phyloP scores from a whole-genome alignment of 2,797 vertebrate genomes.

The Halcyon badia region DNA sequence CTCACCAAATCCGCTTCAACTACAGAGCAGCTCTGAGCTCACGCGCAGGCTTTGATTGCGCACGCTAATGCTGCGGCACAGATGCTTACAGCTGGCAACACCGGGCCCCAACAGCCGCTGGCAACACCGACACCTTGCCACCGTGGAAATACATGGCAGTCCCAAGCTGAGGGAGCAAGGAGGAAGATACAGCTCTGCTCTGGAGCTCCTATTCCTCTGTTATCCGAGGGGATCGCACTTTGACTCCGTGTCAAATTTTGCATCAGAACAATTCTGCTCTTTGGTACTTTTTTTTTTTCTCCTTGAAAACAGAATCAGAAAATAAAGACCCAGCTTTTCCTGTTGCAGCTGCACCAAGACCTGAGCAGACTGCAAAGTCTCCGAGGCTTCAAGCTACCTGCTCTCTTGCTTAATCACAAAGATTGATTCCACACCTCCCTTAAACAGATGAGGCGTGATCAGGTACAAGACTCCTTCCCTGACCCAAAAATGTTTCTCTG shows the following conservation, averaged over 20 bases:
- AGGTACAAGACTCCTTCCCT: neutral
- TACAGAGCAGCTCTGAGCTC: neutral
- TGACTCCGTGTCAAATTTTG: accelerated
- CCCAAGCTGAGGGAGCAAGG: neutral
- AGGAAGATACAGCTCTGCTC: neutral
- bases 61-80: neutral
- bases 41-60: neutral
- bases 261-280: neutral
- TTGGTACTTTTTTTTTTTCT: neutral
- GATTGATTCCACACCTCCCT: conserved; percentile 26
- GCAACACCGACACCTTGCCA: neutral
- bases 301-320: neutral
- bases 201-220: neutral
- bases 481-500: neutral
- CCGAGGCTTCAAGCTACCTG: neutral
- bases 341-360: neutral
- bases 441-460: neutral
- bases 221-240: neutral
- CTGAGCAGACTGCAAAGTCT: conserved; percentile 41
- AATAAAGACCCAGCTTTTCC: conserved; percentile 1
- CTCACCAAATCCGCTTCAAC: neutral
- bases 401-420: neutral
- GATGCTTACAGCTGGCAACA: neutral
- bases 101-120: neutral
- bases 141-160: accelerated